These are phyloP conservation scores for Pandemis cinnamomeana DNA, from an alignment of 2,888 invertebrate species.

Conservation along the genomic window DNA sequence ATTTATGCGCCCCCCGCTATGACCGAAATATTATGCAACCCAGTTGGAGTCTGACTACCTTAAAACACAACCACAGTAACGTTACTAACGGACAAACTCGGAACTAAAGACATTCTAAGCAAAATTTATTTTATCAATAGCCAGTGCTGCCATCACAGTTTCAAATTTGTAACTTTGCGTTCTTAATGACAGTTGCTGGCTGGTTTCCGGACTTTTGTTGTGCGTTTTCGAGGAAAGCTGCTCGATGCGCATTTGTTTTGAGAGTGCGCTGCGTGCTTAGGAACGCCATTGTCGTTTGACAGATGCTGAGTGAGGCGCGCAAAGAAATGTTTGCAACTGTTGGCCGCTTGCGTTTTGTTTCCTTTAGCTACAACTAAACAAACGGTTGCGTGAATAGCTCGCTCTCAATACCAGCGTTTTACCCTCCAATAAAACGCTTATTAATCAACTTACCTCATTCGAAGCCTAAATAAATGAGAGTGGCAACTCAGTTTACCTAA, in stretches of 20 bases:
- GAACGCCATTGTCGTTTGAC: slow-evolving; percentile 32
- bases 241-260: slow-evolving; percentile 44
- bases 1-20: slow-evolving; percentile 59
- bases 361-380: not conserved
- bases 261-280: slow-evolving; percentile 8
- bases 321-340: slow-evolving; percentile 14
- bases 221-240: slow-evolving; percentile 61
- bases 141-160: slow-evolving; percentile 24
- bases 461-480: too few relatives aligned
- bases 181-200: slow-evolving; percentile 53
- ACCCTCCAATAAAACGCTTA: too few relatives aligned
- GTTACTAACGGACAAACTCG: slow-evolving; percentile 8
- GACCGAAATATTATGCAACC: slow-evolving; percentile 37
- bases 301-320: slow-evolving; percentile 30
- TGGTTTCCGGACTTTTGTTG: slow-evolving; percentile 64
- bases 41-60: slow-evolving; percentile 38
- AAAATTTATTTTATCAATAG: not conserved
- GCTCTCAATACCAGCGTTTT: too few relatives aligned
- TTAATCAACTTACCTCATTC: too few relatives aligned
- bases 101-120: slow-evolving; percentile 17
- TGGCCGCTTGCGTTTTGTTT: slow-evolving; percentile 3
- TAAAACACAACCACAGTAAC: slow-evolving; percentile 26
- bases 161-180: slow-evolving; percentile 4
- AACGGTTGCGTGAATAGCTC: not conserved
- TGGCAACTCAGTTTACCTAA: too few relatives aligned